Base-by-base conservation (phyloP, 2,797 vertebrate genomes). In the Linurgus olivaceus region DNA sequence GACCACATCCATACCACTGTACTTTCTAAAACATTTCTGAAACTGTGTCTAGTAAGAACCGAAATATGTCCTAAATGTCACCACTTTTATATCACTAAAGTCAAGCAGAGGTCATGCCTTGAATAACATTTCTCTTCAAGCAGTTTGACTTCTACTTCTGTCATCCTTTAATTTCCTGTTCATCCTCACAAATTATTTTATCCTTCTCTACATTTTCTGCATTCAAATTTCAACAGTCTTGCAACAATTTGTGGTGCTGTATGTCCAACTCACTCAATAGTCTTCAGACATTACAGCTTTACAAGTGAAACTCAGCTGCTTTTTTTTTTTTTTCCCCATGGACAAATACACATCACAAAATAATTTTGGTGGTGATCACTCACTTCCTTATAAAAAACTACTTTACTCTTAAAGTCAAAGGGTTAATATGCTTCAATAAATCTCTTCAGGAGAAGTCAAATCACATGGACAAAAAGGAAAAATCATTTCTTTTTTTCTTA, bases 231-330 rank as follows among this genome's bases (percentile, higher is more conserved):
- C 50, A 42, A 3, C 7, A 18, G 17, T 55, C 17, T 71, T 45
- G 17, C 17, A 57, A 13, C 1, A 0, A 55, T 78, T 67, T 61
- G 44, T 1, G 3, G 20, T 47, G 13, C 7, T 68, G 5, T 13
- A 54, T 47, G 37, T 73, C 74, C 9, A 7, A 6, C 31, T 85
- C 68, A 72, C 17, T 29, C 65, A 63, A 14, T 5, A 68, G 35
- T 9, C 31, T 74, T 86, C 44, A 86, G 29, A 76, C 25, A n/a
- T 77, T 67, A 35, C 20, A 44, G 10, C 4, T 38, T 50, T 33
- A 38, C 19, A 67, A 29, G 18, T 7, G 6, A 83, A 74, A 26
- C 6, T 35, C 13, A 28, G 24, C 5, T 3, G 2, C 24, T 65
- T 40, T 10, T 58, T 82, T 86, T 38, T 38, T 80, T 65, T 47